Evolutionary conservation across 2,797 vertebrate species (phyloP).

Genomic region (Momotus momota): DNA sequence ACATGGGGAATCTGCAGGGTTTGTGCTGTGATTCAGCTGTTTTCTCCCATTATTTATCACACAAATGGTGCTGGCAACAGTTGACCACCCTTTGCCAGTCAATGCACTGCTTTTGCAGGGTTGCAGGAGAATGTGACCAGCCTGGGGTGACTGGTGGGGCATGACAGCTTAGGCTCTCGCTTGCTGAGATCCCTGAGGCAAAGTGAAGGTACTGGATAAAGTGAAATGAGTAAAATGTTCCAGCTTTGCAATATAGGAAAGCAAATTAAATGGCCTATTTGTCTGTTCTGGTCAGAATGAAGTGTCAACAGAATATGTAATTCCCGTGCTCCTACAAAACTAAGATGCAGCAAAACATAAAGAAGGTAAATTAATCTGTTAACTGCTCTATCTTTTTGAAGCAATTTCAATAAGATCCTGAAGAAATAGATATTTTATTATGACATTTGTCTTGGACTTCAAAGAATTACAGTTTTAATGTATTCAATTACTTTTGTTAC

Average conservation of each 20-base stretch:
- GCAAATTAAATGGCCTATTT: not conserved
- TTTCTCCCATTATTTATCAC: not conserved
- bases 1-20: not conserved
- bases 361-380: not conserved
- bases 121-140: rapidly evolving
- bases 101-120: not conserved
- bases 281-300: not conserved
- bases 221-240: not conserved
- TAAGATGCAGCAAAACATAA: not conserved
- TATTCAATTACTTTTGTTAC: constrained; percentile 11
- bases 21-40: not conserved
- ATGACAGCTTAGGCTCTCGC: rapidly evolving
- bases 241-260: not conserved
- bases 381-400: not conserved
- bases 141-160: not conserved
- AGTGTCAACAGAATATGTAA: not conserved
- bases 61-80: rapidly evolving
- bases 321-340: not conserved
- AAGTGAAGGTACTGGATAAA: not conserved
- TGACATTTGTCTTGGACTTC: constrained; percentile 3
- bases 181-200: not conserved
- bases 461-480: constrained; percentile 14
- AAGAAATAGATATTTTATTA: constrained; percentile 6
- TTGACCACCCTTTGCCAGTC: not conserved
- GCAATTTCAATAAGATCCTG: not conserved